Evolutionary conservation across 2,797 vertebrate genomes (phyloP).

Genomic region (Sitta carolinensis): DNA sequence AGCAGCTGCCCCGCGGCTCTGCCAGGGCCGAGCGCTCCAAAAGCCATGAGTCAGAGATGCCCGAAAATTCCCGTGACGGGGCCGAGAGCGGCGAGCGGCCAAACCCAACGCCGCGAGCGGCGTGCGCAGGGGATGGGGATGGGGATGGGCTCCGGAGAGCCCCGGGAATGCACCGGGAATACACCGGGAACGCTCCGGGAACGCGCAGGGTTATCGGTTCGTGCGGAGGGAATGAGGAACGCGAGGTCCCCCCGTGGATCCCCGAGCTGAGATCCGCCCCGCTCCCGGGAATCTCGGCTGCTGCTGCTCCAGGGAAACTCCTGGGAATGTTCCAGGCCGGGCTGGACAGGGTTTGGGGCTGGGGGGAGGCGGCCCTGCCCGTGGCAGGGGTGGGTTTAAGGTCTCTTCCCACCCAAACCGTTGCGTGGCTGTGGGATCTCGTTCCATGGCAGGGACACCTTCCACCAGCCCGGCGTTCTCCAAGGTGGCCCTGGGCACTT

Average conservation of each 20-base stretch:
- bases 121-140: rapidly evolving
- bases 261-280: rapidly evolving
- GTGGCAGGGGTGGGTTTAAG: rapidly evolving
- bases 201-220: rapidly evolving
- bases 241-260: neutral
- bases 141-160: neutral
- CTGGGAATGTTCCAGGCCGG: neutral
- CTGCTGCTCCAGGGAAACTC: neutral
- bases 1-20: neutral
- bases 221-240: neutral
- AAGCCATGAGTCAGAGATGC: neutral
- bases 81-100: neutral
- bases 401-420: rapidly evolving
- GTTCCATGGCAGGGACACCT: neutral
- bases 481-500: rapidly evolving
- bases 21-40: neutral
- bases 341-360: neutral
- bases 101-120: rapidly evolving
- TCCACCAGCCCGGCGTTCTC: rapidly evolving
- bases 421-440: rapidly evolving
- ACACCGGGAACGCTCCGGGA: neutral
- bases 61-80: neutral
- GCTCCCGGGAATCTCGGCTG: rapidly evolving
- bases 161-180: neutral
- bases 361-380: neutral